Conservation (phyloP, 2,113 vertebrate species). For the Urocitellus parryii region DNA sequence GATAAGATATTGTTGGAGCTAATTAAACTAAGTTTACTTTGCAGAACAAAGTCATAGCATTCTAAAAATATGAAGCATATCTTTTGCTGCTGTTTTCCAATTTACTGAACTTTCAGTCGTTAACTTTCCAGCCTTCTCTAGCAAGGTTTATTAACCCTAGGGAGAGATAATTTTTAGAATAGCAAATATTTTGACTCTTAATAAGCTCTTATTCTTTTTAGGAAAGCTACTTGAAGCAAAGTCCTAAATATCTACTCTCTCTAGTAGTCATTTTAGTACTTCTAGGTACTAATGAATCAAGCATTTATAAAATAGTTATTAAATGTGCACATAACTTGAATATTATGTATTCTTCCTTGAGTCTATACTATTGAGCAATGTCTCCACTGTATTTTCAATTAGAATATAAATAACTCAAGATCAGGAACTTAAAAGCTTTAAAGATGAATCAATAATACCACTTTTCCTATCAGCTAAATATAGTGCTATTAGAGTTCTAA, state of each 20-base stretch:
- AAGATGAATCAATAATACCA: slow-evolving; percentile 66
- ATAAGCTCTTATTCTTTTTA: slow-evolving; percentile 32
- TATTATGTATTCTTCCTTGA: slow-evolving; percentile 50
- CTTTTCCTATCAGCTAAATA: slow-evolving; percentile 51
- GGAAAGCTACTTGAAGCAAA: slow-evolving; percentile 37
- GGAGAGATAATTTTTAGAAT: slow-evolving; percentile 23
- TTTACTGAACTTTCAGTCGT: not conserved
- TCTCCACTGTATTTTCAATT: slow-evolving; percentile 47
- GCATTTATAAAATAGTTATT: slow-evolving; percentile 53
- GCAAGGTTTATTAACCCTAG: slow-evolving; percentile 30
- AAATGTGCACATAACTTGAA: slow-evolving; percentile 3
- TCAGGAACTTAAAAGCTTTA: slow-evolving; percentile 66
- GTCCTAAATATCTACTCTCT: slow-evolving; percentile 24
- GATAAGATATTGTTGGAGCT: slow-evolving; percentile 12
- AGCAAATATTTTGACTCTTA: not conserved
- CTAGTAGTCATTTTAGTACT: slow-evolving; percentile 51
- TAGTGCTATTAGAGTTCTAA: slow-evolving; percentile 62
- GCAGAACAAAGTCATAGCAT: slow-evolving; percentile 32
- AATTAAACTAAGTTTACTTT: slow-evolving; percentile 46
- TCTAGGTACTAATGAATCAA: slow-evolving; percentile 33
- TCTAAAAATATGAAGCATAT: slow-evolving; percentile 37
- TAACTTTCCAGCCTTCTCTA: not conserved
- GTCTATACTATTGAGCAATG: not conserved
- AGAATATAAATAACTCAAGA: slow-evolving; percentile 74
- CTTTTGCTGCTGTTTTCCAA: slow-evolving; percentile 18